Base-by-base conservation (phyloP, 2,888 invertebrate species). In the Xestia sexstrigata region DNA sequence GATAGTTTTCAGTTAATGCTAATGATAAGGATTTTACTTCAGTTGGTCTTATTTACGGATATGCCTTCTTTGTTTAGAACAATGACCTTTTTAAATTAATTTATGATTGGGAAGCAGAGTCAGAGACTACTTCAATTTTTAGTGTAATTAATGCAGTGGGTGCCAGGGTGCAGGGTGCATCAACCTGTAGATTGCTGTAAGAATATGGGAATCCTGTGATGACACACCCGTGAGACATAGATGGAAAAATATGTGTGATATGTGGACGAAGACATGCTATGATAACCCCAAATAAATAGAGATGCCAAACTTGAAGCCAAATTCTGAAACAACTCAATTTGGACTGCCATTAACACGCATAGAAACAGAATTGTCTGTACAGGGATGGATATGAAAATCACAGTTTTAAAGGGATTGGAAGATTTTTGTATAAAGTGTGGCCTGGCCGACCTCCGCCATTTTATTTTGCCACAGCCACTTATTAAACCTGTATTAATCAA, bases 11-110 rank as follows among this genome's bases (percentile, higher is more conserved):
- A 65, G 39, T 65, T 20, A 42, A 35, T 60, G 26, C 55, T n/a
- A 35, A 39, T 60, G 76, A 83, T 81, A 84, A 84, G 60, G 39
- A 45, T 58, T n/a, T 35, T 39, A 30, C 15, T 52, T 69, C 20
- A 55, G 15, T 9, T 76, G 35, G 26, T 73, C 26, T 35, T 63
- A 42, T n/a, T 65, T 42, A 42, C 0, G 8, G 15, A 65, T 65
- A 65, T 42, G 17, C 42, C 42, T n/a, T 42, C 42, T 42, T 65
- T n/a, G 8, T 65, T 65, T 17, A 42, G n/a, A 65, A 42, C 65
- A 65, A 42, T n/a, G 13, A n/a, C 35, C 35, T 62, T 3, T n/a
- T 23, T 55, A 1, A 15, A 26, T 26, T 58, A 0, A 15, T 26
- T 6, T 26, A 26, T 58, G 55, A 26, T n/a, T n/a, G 26, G 30